A percentile compares a stretch with the other conserved stretches of the same genome.
Evolutionary conservation across 1,140 invertebrate species (phyloP).

Genomic region (Reticulitermes speratus): DNA sequence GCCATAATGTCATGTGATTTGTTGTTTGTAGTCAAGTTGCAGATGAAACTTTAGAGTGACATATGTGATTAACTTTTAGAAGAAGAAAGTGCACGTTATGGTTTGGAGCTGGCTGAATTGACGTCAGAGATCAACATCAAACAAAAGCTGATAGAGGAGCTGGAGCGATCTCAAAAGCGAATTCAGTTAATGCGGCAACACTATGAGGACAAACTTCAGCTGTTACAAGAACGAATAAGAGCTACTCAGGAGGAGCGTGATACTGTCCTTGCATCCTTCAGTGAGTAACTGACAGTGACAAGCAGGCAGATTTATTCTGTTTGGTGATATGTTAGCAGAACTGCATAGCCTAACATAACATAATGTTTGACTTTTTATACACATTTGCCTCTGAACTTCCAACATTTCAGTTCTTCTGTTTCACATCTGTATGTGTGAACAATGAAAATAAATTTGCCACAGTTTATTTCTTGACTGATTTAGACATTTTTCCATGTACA

Average conservation of each 20-base stretch:
- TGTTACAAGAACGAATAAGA: conserved; percentile 82
- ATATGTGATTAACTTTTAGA: not conserved
- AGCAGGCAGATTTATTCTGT: too few relatives aligned
- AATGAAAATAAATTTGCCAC: too few relatives aligned
- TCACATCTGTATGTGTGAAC: too few relatives aligned
- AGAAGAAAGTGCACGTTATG: conserved; percentile 36
- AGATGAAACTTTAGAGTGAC: not conserved
- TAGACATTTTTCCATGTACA: too few relatives aligned
- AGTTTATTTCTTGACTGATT: too few relatives aligned
- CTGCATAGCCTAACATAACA: too few relatives aligned
- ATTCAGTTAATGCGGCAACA: conserved; percentile 82
- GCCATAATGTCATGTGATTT: too few relatives aligned
- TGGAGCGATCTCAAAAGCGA: conserved; percentile 83
- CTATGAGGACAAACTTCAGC: conserved; percentile 92
- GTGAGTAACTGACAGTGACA: not conserved
- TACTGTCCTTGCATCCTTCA: conserved; percentile 72
- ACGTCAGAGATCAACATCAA: conserved; percentile 91
- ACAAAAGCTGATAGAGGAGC: conserved; percentile 88
- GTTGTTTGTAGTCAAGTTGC: not conserved
- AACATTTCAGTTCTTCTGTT: too few relatives aligned
- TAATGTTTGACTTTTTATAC: too few relatives aligned
- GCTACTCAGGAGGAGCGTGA: conserved; percentile 92
- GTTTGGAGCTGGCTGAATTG: conserved; percentile 74
- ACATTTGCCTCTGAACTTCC: too few relatives aligned
- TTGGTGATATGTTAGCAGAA: too few relatives aligned